phyloP scores from a whole-genome alignment of 1,140 invertebrate genomes.

The Aphaenogaster ashmeadi region DNA sequence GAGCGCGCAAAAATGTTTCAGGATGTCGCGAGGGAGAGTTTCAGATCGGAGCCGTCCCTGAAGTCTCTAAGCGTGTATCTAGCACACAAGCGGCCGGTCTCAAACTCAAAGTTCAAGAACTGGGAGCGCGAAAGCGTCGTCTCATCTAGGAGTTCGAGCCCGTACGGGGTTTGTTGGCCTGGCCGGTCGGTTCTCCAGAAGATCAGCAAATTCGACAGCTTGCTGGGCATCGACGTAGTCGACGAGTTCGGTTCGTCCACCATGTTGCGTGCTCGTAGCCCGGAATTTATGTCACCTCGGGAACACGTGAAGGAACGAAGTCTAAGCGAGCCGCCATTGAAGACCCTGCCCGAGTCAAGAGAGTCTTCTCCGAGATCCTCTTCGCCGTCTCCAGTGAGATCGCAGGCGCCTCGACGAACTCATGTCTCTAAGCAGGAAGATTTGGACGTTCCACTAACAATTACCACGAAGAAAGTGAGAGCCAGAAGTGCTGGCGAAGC shows the following conservation, averaged over 20 bases:
- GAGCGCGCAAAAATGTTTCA: slow-evolving; percentile 90
- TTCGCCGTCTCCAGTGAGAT: slow-evolving; percentile 88
- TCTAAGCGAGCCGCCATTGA: slow-evolving; percentile 86
- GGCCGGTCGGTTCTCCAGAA: slow-evolving; percentile 81
- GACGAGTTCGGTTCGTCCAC: slow-evolving; percentile 81
- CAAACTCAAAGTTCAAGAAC: slow-evolving; percentile 91
- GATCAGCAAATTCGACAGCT: slow-evolving; percentile 84
- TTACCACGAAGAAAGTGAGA: slow-evolving; percentile 83
- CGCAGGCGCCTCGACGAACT: slow-evolving; percentile 90
- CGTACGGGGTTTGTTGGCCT: slow-evolving; percentile 79
- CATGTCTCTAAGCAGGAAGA: slow-evolving; percentile 84
- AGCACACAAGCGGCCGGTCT: slow-evolving; percentile 90
- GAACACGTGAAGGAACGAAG: slow-evolving; percentile 83
- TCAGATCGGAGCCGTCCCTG: slow-evolving; percentile 88
- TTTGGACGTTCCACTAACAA: slow-evolving; percentile 69
- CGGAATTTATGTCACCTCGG: slow-evolving; percentile 72
- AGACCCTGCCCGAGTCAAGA: slow-evolving; percentile 71
- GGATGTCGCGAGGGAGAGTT: slow-evolving; percentile 83
- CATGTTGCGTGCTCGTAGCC: slow-evolving; percentile 77
- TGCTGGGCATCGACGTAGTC: slow-evolving; percentile 63
- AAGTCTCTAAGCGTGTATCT: slow-evolving; percentile 89
- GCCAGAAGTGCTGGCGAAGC: slow-evolving; percentile 90
- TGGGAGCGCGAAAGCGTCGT: slow-evolving; percentile 88
- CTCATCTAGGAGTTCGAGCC: slow-evolving; percentile 85
- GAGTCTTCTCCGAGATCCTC: slow-evolving; percentile 84